Evolutionary conservation across 2,113 vertebrate species (phyloP).

Genomic region (Seriola dumerili): DNA sequence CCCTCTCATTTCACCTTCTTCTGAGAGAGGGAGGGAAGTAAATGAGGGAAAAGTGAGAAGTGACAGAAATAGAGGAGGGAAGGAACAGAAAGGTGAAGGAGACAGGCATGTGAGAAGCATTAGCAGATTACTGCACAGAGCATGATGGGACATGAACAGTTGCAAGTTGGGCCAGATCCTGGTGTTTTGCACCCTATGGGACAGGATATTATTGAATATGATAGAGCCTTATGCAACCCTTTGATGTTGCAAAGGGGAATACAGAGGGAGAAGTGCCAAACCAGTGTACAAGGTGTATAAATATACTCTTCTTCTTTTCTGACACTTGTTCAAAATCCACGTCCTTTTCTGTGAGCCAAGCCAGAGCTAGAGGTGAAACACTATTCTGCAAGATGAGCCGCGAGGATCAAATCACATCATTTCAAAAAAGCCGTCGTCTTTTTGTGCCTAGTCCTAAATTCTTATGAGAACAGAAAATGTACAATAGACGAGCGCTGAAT

Average conservation of each 20-base stretch:
- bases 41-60: conserved; percentile 15
- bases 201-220: conserved; percentile 23
- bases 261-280: not conserved
- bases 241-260: not conserved
- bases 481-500: not conserved
- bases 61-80: conserved; percentile 28
- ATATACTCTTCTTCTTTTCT: not conserved
- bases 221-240: not conserved
- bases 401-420: not conserved
- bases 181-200: conserved; percentile 33
- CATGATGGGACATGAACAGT: conserved; percentile 78
- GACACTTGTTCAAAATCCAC: not conserved
- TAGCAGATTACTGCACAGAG: conserved; percentile 76
- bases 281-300: not conserved
- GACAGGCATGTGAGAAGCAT: conserved; percentile 78
- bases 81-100: conserved; percentile 52
- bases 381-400: not conserved
- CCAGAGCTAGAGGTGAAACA: not conserved
- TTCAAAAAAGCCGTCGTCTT: not conserved
- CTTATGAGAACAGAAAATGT: not conserved
- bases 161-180: conserved; percentile 49
- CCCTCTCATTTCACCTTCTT: conserved; percentile 35
- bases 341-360: not conserved
- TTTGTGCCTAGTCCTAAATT: conserved; percentile 5
- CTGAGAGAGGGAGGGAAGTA: conserved; percentile 6